Evolutionary conservation across 2,888 invertebrate genomes (phyloP).

Genomic region (Arctia plantaginis): DNA sequence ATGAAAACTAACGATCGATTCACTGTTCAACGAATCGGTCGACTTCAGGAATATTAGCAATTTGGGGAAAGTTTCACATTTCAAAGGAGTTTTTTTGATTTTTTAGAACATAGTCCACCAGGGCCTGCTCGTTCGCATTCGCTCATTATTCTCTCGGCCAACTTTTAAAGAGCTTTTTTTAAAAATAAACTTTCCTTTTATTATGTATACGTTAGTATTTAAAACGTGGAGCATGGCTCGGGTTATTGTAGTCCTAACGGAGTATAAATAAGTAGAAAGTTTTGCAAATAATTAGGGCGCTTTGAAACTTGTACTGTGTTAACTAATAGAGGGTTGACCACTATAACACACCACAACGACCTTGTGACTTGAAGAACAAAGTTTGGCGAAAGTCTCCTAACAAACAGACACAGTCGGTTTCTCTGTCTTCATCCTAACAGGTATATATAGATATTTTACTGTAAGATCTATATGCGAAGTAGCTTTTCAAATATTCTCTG

Average conservation of each 20-base stretch:
- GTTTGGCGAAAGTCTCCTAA: not conserved
- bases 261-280: not conserved
- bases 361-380: slow-evolving; percentile 3
- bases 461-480: not conserved
- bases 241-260: not conserved
- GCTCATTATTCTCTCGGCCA: not conserved
- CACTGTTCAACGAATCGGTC: not conserved
- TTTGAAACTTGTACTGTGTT: slow-evolving; percentile 8
- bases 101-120: not conserved
- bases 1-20: not conserved
- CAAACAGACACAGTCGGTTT: not conserved
- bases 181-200: not conserved
- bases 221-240: not conserved
- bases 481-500: not conserved
- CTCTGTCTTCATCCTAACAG: not conserved
- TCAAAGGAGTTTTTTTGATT: not conserved
- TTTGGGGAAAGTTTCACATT: not conserved
- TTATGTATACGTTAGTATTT: not conserved
- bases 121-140: not conserved
- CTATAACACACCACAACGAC: slow-evolving; percentile 6
- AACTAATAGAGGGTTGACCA: slow-evolving; percentile 17
- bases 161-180: not conserved
- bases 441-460: not conserved
- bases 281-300: slow-evolving; percentile 7
- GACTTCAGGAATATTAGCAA: not conserved